These are phyloP conservation scores for Hypercompe scribonia DNA, from an alignment of 2,888 invertebrate species.

Conservation along the genomic window DNA sequence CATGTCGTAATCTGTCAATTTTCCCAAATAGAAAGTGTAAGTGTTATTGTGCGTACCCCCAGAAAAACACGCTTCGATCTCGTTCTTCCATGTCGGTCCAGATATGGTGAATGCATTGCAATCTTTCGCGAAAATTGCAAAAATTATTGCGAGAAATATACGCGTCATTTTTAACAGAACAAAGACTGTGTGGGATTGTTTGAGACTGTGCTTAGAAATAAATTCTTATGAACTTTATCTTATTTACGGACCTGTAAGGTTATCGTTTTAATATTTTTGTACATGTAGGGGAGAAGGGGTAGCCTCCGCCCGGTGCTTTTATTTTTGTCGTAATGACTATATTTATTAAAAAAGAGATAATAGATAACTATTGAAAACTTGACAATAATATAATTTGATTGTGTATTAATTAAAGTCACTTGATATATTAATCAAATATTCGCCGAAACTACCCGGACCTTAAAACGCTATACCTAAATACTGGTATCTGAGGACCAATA, in stretches of 20 bases:
- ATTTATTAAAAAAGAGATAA: too few relatives aligned
- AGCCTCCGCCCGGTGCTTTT: too few relatives aligned
- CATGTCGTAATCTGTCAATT: background rate
- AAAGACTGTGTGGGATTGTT: background rate
- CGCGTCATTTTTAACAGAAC: background rate
- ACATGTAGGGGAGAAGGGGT: background rate
- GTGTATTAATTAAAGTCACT: too few relatives aligned
- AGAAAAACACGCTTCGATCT: background rate
- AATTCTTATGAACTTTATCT: background rate
- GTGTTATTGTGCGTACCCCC: background rate
- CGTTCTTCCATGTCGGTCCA: conserved; percentile 1
- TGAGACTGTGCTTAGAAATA: background rate
- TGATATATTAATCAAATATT: too few relatives aligned
- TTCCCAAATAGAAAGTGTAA: conserved; percentile 5
- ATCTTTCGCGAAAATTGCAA: background rate
- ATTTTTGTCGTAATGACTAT: too few relatives aligned
- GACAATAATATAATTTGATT: too few relatives aligned
- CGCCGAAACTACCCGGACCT: too few relatives aligned
- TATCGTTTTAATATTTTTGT: background rate
- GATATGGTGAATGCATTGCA: background rate
- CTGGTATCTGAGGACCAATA: too few relatives aligned
- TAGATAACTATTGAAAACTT: too few relatives aligned
- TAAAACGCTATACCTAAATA: too few relatives aligned
- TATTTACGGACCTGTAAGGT: background rate
- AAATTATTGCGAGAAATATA: background rate